phyloP scores from a whole-genome alignment of 2,797 vertebrate species.

The Gymnoscopelus braueri region DNA sequence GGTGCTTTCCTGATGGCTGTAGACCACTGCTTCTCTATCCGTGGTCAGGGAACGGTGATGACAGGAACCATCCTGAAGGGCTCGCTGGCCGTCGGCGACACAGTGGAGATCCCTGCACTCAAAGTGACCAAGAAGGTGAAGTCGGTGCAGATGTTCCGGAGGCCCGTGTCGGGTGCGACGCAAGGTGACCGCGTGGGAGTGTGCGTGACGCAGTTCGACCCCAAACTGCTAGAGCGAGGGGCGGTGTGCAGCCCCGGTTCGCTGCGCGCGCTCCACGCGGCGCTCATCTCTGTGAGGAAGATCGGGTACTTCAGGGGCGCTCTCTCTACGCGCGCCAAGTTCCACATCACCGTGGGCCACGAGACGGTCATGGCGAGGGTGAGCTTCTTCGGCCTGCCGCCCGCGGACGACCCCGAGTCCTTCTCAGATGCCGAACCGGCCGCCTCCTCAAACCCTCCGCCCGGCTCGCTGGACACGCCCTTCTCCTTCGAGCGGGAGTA shows the following conservation, averaged over 20 bases:
- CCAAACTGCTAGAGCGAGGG: slow-evolving; percentile 93
- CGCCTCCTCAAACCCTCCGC: slow-evolving; percentile 19
- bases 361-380: slow-evolving; percentile 96
- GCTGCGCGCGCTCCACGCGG: slow-evolving; percentile 89
- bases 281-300: slow-evolving; percentile 90
- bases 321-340: slow-evolving; percentile 92
- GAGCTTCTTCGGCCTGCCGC: slow-evolving; percentile 87
- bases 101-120: slow-evolving; percentile 94
- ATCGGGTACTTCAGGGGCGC: slow-evolving; percentile 93
- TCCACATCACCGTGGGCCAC: slow-evolving; percentile 96
- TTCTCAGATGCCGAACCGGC: slow-evolving; percentile 25
- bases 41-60: slow-evolving; percentile 98
- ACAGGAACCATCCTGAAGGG: slow-evolving; percentile 97
- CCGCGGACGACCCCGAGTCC: slow-evolving; percentile 14
- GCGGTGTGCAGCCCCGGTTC: slow-evolving; percentile 91
- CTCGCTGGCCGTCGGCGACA: slow-evolving; percentile 90
- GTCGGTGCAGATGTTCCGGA: slow-evolving; percentile 98
- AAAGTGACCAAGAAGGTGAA: slow-evolving; percentile 98
- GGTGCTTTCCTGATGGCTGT: slow-evolving; percentile 96
- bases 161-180: slow-evolving; percentile 87
- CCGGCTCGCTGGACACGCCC: slow-evolving; percentile 55
- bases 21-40: slow-evolving; percentile 98
- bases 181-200: slow-evolving; percentile 97
- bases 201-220: slow-evolving; percentile 99
- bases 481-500: slow-evolving; percentile 91